A percentile compares a stretch with the other conserved stretches of the same genome.
These are phyloP conservation scores for Pogonocherus hispidulus DNA, from an alignment of 2,888 invertebrate genomes.

Conservation along the genomic window DNA sequence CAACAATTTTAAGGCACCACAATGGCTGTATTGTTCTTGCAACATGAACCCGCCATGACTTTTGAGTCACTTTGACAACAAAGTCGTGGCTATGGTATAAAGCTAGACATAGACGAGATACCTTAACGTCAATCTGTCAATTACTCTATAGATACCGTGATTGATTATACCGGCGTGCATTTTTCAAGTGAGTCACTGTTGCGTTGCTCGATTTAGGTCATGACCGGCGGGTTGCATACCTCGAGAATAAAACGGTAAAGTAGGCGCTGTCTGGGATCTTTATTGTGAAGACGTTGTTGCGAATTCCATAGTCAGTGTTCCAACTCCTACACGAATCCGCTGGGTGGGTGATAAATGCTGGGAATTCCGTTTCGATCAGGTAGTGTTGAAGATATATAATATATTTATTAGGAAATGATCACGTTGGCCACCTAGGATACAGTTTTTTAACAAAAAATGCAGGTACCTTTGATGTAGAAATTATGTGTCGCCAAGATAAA, in stretches of 20 bases:
- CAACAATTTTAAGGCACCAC: conserved; percentile 32
- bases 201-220: not conserved
- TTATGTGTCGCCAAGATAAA: too few species aligned
- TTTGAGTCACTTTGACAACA: conserved; percentile 40
- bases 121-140: conserved; percentile 12
- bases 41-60: conserved; percentile 39
- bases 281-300: not conserved
- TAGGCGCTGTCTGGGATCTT: not conserved
- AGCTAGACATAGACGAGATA: not conserved
- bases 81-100: conserved; percentile 37
- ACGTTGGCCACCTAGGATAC: too few species aligned
- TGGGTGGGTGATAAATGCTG: not conserved
- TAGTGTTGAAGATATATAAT: too few species aligned
- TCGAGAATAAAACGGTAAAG: not conserved
- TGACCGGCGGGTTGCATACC: not conserved
- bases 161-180: not conserved
- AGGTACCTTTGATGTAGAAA: too few species aligned
- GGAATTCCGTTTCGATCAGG: not conserved
- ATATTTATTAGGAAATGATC: too few species aligned
- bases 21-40: conserved; percentile 41
- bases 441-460: too few species aligned
- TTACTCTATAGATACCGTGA: conserved; percentile 3
- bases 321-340: not conserved
- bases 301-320: not conserved
- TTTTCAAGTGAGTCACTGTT: conserved; percentile 19